Evolutionary conservation across 1,140 invertebrate genomes (phyloP).

Genomic region (Meloidogyne chitwoodi): DNA sequence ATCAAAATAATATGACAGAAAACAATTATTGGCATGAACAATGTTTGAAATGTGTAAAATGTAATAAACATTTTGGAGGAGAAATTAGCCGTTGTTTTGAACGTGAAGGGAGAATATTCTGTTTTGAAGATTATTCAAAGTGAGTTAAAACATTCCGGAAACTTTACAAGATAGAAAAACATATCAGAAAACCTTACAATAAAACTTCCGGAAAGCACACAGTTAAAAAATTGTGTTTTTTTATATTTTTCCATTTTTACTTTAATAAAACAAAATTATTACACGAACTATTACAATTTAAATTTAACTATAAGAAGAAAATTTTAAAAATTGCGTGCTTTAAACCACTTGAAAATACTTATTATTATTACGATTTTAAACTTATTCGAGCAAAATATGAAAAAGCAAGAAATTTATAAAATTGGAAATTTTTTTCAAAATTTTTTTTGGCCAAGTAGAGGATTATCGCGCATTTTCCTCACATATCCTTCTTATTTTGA

Average conservation of each 20-base stretch:
- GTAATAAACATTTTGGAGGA: not conserved
- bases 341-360: not conserved
- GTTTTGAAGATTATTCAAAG: slow-evolving; percentile 12
- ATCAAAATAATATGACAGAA: not conserved
- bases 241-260: no score
- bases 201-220: not conserved
- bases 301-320: not conserved
- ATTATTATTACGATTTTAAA: not conserved
- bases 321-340: not conserved
- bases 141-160: not conserved
- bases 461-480: not conserved
- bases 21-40: slow-evolving; percentile 16
- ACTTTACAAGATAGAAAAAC: not conserved
- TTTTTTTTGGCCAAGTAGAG: not conserved
- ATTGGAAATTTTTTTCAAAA: not conserved
- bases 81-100: slow-evolving; percentile 4
- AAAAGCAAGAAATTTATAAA: not conserved
- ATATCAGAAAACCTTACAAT: not conserved
- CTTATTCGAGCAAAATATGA: not conserved
- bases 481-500: not conserved
- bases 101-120: slow-evolving; percentile 15
- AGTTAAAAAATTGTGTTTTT: not conserved
- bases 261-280: not conserved
- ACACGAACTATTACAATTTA: not conserved
- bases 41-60: slow-evolving; percentile 8